Conservation (phyloP, 2,113 vertebrate species). For the Chinchilla lanigera region DNA sequence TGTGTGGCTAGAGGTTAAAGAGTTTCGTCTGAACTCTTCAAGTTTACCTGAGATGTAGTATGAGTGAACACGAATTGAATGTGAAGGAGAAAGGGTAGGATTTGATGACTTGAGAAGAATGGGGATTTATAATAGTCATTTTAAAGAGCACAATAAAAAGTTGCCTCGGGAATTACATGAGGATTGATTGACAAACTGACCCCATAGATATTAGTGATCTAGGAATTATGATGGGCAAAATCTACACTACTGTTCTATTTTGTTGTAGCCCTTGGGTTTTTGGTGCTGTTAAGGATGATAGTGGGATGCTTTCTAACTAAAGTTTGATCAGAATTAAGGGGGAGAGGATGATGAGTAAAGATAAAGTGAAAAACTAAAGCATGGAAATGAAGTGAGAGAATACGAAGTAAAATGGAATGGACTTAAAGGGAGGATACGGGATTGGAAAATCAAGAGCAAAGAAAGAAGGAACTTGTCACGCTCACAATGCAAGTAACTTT, state of each 20-base stretch:
- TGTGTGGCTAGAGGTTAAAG: not conserved
- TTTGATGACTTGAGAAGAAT: not conserved
- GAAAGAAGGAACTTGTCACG: not conserved
- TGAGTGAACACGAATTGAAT: not conserved
- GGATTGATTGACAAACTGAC: not conserved
- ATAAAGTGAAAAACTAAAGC: not conserved
- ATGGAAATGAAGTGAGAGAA: not conserved
- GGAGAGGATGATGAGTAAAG: not conserved
- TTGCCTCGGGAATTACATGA: not conserved
- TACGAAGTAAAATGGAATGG: not conserved
- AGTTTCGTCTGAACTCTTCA: not conserved
- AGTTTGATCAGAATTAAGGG: not conserved
- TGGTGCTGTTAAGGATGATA: not conserved
- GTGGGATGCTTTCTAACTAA: not conserved
- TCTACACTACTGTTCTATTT: not conserved
- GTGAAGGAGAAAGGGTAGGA: not conserved
- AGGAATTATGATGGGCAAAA: not conserved
- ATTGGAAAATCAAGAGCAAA: constrained; percentile 35
- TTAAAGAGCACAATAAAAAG: not conserved
- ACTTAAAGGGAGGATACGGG: not conserved
- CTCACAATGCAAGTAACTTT: not conserved
- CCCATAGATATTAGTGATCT: not conserved
- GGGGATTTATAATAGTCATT: not conserved
- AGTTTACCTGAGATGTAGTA: not conserved
- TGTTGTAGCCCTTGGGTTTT: not conserved